Evolutionary conservation across 2,888 invertebrate species (phyloP), one percentile per base, ranked within the genome.

Genomic region (Unio delphinus): DNA sequence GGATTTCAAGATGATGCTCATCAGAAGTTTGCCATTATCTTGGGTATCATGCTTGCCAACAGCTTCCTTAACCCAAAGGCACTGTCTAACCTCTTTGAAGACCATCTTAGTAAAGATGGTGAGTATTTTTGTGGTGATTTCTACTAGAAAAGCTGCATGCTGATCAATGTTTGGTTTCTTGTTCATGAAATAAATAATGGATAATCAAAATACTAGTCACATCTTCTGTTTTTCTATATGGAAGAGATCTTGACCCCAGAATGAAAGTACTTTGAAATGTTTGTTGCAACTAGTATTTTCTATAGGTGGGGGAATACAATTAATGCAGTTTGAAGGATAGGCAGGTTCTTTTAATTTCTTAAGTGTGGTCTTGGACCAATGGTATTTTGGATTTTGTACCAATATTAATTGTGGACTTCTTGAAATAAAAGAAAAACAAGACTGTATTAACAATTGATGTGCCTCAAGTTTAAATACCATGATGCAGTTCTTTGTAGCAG

Each of bases 11-110:
- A 95, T 75, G 93, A 93, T 83, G 95, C 98, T 91, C 94, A 98
- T 85, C 93, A 94, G 87, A 97, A 97, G 91, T 93, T 98, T 88
- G 97, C 97, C 83, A 94, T 95, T 83, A 96, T 98, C 94, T 95
- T 96, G 80, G 96, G 96, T 82, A 92, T 98, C 70, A 96, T 98
- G 95, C 94, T 98, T 88, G 95, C 95, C 73, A 96, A 96, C 91
- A 95, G 95, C 74, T 95, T 97, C 89, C 94, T 97, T 86, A 95
- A 96, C 78, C 95, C 97, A 78, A 94, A 94, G 84, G 95, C 96
- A 78, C 93, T 98, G 84, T 72, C 79, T 15, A 83, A 86, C 62
- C 79, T 90, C 55, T 88, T 90, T 75, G 90, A 92, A 89, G 97
- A 98, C 91, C 97, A 98, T 92, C 93, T 98, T 87, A 89, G 90